Evolutionary conservation across 2,797 vertebrate genomes (phyloP), one percentile per base, ranked within the genome.

Genomic region (Lerista edwardsae): DNA sequence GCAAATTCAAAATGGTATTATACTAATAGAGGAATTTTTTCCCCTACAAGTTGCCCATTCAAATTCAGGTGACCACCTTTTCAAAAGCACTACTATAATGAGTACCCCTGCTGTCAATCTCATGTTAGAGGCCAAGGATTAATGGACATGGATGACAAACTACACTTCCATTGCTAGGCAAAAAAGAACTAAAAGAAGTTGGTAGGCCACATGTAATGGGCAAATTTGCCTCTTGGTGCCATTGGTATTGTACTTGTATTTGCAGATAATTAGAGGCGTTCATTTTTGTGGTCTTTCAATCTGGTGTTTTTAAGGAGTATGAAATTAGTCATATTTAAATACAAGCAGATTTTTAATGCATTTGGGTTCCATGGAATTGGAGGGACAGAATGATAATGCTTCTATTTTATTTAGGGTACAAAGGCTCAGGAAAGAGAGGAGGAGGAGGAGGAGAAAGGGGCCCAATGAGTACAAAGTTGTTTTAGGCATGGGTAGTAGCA

Each of bases 41-140:
- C 27, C 61, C 65, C 41, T 62, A 15, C 15, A 84, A 77, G 27
- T 76, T 82, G 41, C 21, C 36, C 62, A 87, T 82, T 83, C 74
- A 79, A 67, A 82, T 75, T 75, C 62, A 84, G 67, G 59, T 69
- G 55, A 47, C 17, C 34, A 57, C 57, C 36, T 75, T 80, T 75
- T 75, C 21, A 87, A 75, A 67, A 80, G 12, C 62, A 41, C 41
- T 36, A 31, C 39, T 41, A 75, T 68, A 84, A 80, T 84, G 75
- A 64, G 41, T 55, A 80, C 71, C 61, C 15, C 62, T 51, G 9
- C 57, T 59, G 82, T 76, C 82, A 69, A 10, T 75, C 72, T 80
- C 77, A 62, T 31, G 72, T 80, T 61, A 75, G 82, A 83, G 81
- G 72, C 77, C 72, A 80, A 44, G 44, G 55, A 80, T 75, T 71